These are phyloP conservation scores for Gadopsis marmoratus DNA, from an alignment of 2,797 vertebrate species.

Conservation along the genomic window DNA sequence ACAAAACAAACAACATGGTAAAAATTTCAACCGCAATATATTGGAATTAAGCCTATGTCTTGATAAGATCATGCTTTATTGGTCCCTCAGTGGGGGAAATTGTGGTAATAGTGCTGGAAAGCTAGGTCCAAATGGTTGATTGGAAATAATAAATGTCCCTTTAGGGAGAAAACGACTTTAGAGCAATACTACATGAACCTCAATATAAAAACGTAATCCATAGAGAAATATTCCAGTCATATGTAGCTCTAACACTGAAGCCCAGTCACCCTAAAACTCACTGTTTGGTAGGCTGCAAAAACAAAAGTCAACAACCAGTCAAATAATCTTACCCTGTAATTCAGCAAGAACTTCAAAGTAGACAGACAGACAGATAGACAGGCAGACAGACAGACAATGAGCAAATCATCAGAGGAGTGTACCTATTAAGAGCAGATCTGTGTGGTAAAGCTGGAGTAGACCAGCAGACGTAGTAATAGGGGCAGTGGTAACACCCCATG, in stretches of 20 bases:
- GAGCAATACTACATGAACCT: neutral
- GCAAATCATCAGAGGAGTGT: neutral
- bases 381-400: slow-evolving; percentile 1
- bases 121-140: neutral
- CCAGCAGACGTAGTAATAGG: neutral
- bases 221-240: neutral
- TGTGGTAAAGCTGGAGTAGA: neutral
- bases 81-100: too few relatives aligned
- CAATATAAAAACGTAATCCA: neutral
- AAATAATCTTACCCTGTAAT: neutral
- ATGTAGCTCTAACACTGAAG: neutral
- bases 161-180: neutral
- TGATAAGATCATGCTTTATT: too few relatives aligned
- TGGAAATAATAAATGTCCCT: neutral
- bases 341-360: neutral
- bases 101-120: neutral
- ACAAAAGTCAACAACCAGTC: neutral
- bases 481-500: neutral
- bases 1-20: neutral
- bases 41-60: neutral
- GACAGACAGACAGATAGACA: slow-evolving; percentile 1
- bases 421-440: neutral
- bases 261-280: neutral
- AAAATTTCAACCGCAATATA: neutral
- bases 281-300: neutral